These are phyloP conservation scores for Neodontobutis hainanensis DNA, from an alignment of 2,113 vertebrate species.

Conservation along the genomic window DNA sequence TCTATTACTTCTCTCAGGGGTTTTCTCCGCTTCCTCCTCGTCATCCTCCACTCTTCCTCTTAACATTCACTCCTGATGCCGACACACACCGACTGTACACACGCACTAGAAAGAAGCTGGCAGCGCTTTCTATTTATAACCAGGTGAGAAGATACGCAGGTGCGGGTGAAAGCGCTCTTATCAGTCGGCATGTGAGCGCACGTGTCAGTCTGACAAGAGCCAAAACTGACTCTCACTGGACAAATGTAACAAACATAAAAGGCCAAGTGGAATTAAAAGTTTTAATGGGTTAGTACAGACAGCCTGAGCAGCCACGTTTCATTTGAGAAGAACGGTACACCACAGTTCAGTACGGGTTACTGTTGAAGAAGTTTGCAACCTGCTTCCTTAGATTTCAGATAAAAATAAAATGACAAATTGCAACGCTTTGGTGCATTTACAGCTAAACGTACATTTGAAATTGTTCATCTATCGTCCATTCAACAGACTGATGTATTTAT, in stretches of 20 bases:
- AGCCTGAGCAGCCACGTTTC: too few species aligned
- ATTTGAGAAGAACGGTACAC: too few species aligned
- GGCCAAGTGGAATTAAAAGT: too few species aligned
- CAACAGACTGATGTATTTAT: too few species aligned
- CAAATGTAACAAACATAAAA: neutral
- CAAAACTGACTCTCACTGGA: neutral
- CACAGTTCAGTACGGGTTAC: too few species aligned
- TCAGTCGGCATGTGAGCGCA: conserved; percentile 23
- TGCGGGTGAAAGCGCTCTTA: conserved; percentile 50
- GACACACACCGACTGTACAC: conserved; percentile 8
- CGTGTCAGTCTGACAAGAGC: neutral
- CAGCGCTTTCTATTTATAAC: conserved; percentile 62
- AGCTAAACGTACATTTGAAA: too few species aligned
- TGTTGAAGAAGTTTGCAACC: too few species aligned
- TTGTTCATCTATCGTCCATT: too few species aligned
- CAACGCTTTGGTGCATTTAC: too few species aligned
- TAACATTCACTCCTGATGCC: neutral
- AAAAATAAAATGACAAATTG: too few species aligned
- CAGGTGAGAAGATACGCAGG: conserved; percentile 59
- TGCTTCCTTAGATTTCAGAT: too few species aligned
- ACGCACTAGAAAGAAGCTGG: conserved; percentile 28
- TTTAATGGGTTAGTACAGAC: too few species aligned
- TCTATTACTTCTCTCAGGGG: neutral
- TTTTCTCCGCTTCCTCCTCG: neutral
- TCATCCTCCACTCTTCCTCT: conserved; percentile 12